phyloP scores from a whole-genome alignment of 2,797 vertebrate species.

The Kryptopterus vitreolus region DNA sequence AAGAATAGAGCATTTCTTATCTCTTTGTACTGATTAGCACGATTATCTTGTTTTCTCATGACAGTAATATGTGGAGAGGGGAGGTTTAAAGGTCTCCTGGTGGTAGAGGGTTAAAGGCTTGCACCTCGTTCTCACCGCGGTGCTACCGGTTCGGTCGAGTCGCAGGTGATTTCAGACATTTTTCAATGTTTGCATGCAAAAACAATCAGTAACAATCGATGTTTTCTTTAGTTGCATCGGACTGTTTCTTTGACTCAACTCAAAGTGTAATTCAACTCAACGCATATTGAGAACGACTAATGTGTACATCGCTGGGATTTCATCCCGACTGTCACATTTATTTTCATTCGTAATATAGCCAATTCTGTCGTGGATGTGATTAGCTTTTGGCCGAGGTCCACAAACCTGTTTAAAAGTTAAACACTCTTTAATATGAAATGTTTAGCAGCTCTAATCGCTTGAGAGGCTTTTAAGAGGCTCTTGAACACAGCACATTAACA shows the following conservation, averaged over 20 bases:
- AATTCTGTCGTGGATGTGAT: neutral
- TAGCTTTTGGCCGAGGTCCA: neutral
- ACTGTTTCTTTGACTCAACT: neutral
- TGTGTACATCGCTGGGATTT: neutral
- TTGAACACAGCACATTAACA: neutral
- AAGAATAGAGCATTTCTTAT: constrained; percentile 61
- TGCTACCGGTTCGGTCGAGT: neutral
- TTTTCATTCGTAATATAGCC: neutral
- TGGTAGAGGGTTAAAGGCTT: neutral
- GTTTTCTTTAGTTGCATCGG: neutral
- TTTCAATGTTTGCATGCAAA: neutral
- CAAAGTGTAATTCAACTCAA: neutral
- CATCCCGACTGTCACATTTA: neutral
- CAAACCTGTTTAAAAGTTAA: neutral
- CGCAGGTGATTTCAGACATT: neutral
- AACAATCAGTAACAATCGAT: neutral
- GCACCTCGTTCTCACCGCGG: neutral
- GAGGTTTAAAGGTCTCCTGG: neutral
- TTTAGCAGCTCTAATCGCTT: neutral
- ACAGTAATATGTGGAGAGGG: neutral
- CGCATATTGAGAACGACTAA: neutral
- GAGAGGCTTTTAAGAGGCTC: neutral
- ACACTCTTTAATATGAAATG: neutral
- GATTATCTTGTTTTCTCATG: constrained; percentile 57
- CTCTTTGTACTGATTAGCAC: constrained; percentile 54